Percentiles rank a stretch among this genome's conserved stretches.
Conservation (phyloP, 2,113 vertebrate species). For the Oncorhynchus nerka region DNA sequence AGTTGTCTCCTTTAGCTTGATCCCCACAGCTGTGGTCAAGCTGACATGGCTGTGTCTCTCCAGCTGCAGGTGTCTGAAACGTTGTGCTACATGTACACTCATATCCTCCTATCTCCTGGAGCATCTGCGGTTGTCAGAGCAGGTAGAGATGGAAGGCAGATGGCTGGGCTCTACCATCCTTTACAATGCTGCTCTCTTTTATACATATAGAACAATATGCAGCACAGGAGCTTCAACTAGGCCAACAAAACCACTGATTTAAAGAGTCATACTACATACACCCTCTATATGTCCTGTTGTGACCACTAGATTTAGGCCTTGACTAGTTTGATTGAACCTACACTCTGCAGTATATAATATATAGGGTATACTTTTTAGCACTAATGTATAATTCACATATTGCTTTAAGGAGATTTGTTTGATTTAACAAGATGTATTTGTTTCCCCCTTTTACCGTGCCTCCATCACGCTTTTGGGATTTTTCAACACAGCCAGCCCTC, state of each 20-base stretch:
- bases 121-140: constrained; percentile 51
- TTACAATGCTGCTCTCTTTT: background rate
- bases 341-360: background rate
- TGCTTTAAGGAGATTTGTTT: background rate
- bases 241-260: background rate
- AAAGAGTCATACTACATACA: background rate
- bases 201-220: background rate
- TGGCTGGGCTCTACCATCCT: constrained; percentile 6
- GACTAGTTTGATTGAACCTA: background rate
- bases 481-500: background rate
- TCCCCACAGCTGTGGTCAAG: too few relatives aligned
- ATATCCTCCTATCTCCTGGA: constrained; percentile 46
- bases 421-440: background rate
- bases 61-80: constrained; percentile 7
- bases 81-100: constrained; percentile 29
- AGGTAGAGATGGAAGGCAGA: constrained; percentile 6
- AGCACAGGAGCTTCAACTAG: background rate
- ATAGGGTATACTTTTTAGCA: background rate
- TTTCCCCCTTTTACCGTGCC: background rate
- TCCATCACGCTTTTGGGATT: background rate
- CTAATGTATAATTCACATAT: background rate
- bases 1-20: too few relatives aligned
- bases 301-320: background rate
- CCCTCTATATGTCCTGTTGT: background rate
- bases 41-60: too few relatives aligned